Percentiles rank a stretch among this genome's conserved stretches.
phyloP scores from a whole-genome alignment of 2,888 invertebrate genomes.

The Chrysolina americana region DNA sequence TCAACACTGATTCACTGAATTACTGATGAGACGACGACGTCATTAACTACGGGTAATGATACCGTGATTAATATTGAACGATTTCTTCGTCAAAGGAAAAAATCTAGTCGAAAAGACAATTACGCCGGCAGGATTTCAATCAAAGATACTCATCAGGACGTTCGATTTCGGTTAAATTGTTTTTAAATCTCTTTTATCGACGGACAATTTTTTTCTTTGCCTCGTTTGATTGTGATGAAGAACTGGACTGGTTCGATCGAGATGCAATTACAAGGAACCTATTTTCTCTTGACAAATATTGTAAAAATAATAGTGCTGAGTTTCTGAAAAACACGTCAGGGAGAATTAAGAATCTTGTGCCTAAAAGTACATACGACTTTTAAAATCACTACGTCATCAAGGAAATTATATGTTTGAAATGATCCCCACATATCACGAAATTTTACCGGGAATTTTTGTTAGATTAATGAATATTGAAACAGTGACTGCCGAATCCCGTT shows the following conservation, averaged over 20 bases:
- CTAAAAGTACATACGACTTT: too few relatives aligned
- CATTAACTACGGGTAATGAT: constrained; percentile 66
- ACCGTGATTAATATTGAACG: constrained; percentile 66
- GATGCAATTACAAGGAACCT: not conserved
- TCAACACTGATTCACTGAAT: constrained; percentile 59
- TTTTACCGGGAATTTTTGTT: too few relatives aligned
- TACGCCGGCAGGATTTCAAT: constrained; percentile 48
- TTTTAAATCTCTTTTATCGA: constrained; percentile 45
- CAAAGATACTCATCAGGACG: constrained; percentile 53
- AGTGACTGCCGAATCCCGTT: too few relatives aligned
- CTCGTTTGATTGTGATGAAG: constrained; percentile 30
- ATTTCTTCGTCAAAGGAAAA: constrained; percentile 53
- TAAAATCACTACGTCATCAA: too few relatives aligned
- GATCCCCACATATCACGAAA: too few relatives aligned
- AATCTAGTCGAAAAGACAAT: constrained; percentile 43
- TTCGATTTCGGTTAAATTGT: constrained; percentile 49
- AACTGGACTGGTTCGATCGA: not conserved
- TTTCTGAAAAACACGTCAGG: too few relatives aligned
- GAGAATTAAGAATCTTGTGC: too few relatives aligned
- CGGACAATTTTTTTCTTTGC: constrained; percentile 40
- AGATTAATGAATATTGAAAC: too few relatives aligned
- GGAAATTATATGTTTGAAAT: too few relatives aligned
- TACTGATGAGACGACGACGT: constrained; percentile 66
- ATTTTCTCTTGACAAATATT: too few relatives aligned
- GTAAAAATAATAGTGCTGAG: too few relatives aligned